phyloP scores from a whole-genome alignment of 2,888 invertebrate species.

The Platycnemis pennipes region DNA sequence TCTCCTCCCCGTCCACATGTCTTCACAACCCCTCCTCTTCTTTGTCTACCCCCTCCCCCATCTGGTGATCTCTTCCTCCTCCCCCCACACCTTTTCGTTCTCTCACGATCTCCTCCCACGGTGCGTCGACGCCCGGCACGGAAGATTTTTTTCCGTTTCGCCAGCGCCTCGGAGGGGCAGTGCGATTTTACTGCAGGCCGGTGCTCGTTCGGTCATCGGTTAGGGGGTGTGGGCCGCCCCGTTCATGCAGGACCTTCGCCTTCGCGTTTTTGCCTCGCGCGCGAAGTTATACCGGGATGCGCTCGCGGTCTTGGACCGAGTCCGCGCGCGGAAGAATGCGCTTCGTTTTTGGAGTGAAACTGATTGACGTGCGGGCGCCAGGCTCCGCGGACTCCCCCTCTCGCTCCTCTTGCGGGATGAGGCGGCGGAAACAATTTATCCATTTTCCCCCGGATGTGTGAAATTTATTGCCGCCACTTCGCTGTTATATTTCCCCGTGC shows the following conservation, averaged over 20 bases:
- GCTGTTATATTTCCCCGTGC: neutral
- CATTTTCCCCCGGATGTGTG: neutral
- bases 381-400: neutral
- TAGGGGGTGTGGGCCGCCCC: neutral
- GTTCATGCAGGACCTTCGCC: neutral
- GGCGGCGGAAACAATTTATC: neutral
- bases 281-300: neutral
- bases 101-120: neutral
- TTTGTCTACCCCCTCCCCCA: neutral
- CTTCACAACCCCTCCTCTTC: neutral
- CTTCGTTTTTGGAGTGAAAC: slow-evolving; percentile 9
- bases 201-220: neutral
- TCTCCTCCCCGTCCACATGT: neutral
- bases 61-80: too few relatives aligned
- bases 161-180: neutral
- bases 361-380: neutral
- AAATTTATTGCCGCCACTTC: neutral
- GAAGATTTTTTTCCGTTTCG: neutral
- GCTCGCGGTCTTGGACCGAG: neutral
- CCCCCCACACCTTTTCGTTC: neutral
- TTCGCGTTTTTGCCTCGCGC: neutral
- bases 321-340: neutral
- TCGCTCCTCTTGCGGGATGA: neutral
- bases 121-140: neutral
- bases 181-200: neutral